A percentile compares a stretch with the other conserved stretches of the same genome.
These are phyloP conservation scores for Knipowitschia caucasica DNA, from an alignment of 2,797 vertebrate genomes.

Conservation along the genomic window DNA sequence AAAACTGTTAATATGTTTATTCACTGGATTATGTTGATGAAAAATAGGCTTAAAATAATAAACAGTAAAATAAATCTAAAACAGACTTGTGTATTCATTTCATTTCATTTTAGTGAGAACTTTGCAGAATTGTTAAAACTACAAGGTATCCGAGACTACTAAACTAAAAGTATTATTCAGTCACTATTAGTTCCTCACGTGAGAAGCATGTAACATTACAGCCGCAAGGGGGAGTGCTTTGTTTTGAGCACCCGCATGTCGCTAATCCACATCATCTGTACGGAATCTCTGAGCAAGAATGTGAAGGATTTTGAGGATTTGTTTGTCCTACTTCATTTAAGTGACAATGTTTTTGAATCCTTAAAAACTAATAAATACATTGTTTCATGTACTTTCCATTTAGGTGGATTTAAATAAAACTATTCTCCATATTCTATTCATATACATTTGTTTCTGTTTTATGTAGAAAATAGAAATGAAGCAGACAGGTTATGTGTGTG, in stretches of 20 bases:
- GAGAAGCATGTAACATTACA: neutral
- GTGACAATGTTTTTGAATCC: too few relatives aligned
- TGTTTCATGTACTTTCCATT: too few relatives aligned
- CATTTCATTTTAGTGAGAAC: too few relatives aligned
- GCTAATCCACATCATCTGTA: neutral
- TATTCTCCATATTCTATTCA: too few relatives aligned
- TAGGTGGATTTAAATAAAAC: too few relatives aligned
- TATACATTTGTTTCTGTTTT: too few relatives aligned
- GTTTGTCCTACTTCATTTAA: too few relatives aligned
- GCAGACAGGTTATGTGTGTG: too few relatives aligned
- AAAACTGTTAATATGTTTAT: slow-evolving; percentile 59
- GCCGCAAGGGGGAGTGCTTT: slow-evolving; percentile 26
- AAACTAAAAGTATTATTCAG: too few relatives aligned
- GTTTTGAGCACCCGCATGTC: neutral
- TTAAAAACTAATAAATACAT: too few relatives aligned
- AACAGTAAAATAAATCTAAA: slow-evolving; percentile 29
- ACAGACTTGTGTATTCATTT: neutral
- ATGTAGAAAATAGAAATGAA: too few relatives aligned
- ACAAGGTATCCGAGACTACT: too few relatives aligned
- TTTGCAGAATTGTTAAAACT: neutral
- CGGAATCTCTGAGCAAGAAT: neutral
- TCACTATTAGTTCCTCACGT: neutral
- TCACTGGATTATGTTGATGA: slow-evolving; percentile 57
- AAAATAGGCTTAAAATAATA: slow-evolving; percentile 57
- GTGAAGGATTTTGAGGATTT: neutral